These are phyloP conservation scores for Meleagris gallopavo DNA, from an alignment of 2,113 vertebrate genomes.

Conservation along the genomic window DNA sequence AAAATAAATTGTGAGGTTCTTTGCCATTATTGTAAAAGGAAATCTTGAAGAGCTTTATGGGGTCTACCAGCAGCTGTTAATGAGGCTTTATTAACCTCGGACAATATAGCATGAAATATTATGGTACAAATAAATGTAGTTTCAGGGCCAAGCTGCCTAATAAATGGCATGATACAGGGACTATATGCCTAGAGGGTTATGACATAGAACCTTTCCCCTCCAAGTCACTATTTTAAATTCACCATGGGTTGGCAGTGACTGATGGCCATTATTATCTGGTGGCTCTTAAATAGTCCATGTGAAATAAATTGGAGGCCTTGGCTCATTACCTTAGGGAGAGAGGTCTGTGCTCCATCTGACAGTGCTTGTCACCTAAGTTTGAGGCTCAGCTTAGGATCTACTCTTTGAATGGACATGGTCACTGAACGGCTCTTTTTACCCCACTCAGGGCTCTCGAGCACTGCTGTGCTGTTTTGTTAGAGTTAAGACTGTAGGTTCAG, in stretches of 20 bases:
- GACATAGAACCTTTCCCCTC: background rate
- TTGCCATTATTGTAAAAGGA: constrained; percentile 73
- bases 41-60: constrained; percentile 63
- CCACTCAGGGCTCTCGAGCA: background rate
- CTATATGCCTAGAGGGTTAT: constrained; percentile 7
- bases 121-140: constrained; percentile 61
- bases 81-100: constrained; percentile 77
- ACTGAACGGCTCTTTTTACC: background rate
- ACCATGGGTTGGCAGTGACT: background rate
- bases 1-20: constrained; percentile 72
- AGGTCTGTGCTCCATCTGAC: background rate
- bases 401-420: background rate
- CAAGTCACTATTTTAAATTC: constrained; percentile 48
- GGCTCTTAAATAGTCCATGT: background rate
- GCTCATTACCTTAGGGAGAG: constrained; percentile 27
- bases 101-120: constrained; percentile 42
- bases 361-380: constrained; percentile 8
- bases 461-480: background rate
- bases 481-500: background rate
- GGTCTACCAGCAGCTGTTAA: constrained; percentile 65
- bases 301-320: constrained; percentile 37
- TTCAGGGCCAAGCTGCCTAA: constrained; percentile 8
- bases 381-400: background rate
- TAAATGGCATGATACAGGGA: constrained; percentile 18
- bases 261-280: constrained; percentile 18